These are phyloP conservation scores for Actias luna DNA, from an alignment of 2,888 invertebrate genomes.

Conservation along the genomic window DNA sequence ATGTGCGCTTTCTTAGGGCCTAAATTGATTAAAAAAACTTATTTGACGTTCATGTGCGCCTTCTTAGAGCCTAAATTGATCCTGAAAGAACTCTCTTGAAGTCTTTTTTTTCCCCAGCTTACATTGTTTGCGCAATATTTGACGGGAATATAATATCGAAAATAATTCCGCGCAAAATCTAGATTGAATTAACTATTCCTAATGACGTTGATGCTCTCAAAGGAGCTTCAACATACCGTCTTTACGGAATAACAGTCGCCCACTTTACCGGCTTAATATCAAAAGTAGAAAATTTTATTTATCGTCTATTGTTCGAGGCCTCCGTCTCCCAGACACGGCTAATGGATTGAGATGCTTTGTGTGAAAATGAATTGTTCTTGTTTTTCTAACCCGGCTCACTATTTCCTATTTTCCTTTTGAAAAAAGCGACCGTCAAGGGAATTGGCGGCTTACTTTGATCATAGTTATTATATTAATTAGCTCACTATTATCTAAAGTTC, in stretches of 20 bases:
- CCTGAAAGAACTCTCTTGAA: too few species aligned
- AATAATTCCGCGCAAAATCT: not conserved
- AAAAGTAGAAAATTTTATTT: slow-evolving; percentile 16
- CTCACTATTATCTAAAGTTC: not conserved
- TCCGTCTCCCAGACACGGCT: slow-evolving; percentile 16
- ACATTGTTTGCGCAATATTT: not conserved
- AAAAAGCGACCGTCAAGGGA: not conserved
- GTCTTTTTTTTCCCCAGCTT: too few species aligned
- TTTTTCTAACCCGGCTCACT: slow-evolving; percentile 13
- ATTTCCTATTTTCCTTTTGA: slow-evolving; percentile 16
- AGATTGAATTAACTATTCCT: not conserved
- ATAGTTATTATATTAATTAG: not conserved
- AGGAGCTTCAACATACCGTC: not conserved
- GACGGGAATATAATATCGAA: not conserved
- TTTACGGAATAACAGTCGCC: slow-evolving; percentile 4
- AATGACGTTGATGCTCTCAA: not conserved
- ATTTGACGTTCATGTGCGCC: too few species aligned
- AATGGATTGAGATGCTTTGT: slow-evolving; percentile 20
- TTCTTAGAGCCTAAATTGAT: too few species aligned
- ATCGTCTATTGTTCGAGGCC: slow-evolving; percentile 12
- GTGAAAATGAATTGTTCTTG: slow-evolving; percentile 18
- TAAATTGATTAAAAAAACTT: too few species aligned
- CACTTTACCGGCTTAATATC: slow-evolving; percentile 14
- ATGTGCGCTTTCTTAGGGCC: too few species aligned
- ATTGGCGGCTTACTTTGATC: slow-evolving; percentile 4